These are phyloP conservation scores for Astreopora myriophthalma DNA, from an alignment of 64 coral and sea anemone species.

Conservation along the genomic window DNA sequence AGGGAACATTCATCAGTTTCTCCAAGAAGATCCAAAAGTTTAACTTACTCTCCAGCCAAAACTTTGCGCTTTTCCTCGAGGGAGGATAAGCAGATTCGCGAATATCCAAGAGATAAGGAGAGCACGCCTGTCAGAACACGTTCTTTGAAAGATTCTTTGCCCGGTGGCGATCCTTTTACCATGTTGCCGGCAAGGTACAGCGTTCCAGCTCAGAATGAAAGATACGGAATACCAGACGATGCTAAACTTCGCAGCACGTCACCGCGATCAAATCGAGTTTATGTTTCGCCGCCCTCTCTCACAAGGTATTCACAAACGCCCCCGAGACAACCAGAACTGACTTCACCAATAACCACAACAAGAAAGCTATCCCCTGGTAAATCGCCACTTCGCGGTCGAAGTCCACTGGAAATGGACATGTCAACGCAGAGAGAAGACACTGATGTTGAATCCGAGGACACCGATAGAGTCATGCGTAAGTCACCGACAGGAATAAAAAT, in stretches of 20 bases:
- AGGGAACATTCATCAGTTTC: slow-evolving; percentile 37
- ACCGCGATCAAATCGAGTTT: neutral
- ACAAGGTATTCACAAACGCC: neutral
- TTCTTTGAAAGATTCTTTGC: neutral
- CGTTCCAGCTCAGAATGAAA: neutral
- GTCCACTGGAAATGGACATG: slow-evolving; percentile 21
- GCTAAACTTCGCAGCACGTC: neutral
- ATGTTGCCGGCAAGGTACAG: slow-evolving; percentile 4
- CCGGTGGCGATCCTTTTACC: neutral
- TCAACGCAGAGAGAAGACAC: slow-evolving; percentile 43
- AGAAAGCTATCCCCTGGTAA: neutral
- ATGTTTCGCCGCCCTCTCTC: neutral
- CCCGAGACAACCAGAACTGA: neutral
- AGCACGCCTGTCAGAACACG: neutral
- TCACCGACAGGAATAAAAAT: slow-evolving; percentile 94
- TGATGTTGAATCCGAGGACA: slow-evolving; percentile 89
- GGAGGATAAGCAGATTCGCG: neutral
- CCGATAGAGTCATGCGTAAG: slow-evolving; percentile 86
- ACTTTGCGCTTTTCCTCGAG: neutral
- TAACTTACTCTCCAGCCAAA: slow-evolving; percentile 8
- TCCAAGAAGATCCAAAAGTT: slow-evolving; percentile 50
- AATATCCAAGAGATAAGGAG: neutral
- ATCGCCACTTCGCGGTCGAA: neutral
- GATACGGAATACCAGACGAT: slow-evolving; percentile 19
- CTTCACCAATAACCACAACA: neutral